Base-by-base conservation (phyloP, 2,888 invertebrate genomes). In the Drosophila birchii region DNA sequence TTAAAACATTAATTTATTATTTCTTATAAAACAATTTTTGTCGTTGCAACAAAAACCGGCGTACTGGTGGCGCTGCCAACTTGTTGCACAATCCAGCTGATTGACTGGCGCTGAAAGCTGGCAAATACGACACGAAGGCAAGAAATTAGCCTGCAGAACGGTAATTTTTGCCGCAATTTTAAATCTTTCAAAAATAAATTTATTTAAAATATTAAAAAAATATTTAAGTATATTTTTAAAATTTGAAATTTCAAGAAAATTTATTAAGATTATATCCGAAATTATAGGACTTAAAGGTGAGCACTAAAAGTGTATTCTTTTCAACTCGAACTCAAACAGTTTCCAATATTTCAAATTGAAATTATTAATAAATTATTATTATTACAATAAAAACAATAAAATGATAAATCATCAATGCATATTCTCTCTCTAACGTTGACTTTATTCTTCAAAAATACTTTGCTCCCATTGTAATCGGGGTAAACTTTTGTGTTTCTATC, bases 391-490 rank as follows among this genome's bases (percentile, higher is more conserved):
- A 6, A 29, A 8, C 29, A 29, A 29, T 29, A 29, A 20, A 12
- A 7, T 4, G 12, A 3, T 12, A 32, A 32, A 20, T 34, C 20
- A 18, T 6, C 6, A 14, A 5, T 20, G 4, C 8, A 26, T 12
- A 26, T 12, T 18, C 5, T 39, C 44, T 45, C n/a, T 45, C 54
- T 34, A 67, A 67, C 18, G 34, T 60, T 75, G 60, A 72, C 39
- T 87, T 88, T 82, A 86, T 86, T 89, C 49, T 57, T 53, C 60
- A 74, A 77, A 78, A 86, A 83, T 88, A 78, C 81, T 81, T 76
- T 72, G 77, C 72, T 69, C 39, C 53, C 76, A 68, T 60, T 58
- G 44, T 57, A 53, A 36, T 44, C 36, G 69, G 55, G 60, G 57
- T 70, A 54, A 45, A 49, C 61, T 49, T 66, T 20, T 1, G 20